phyloP scores from a whole-genome alignment of 2,113 vertebrate species.

The Kryptolebias marmoratus region DNA sequence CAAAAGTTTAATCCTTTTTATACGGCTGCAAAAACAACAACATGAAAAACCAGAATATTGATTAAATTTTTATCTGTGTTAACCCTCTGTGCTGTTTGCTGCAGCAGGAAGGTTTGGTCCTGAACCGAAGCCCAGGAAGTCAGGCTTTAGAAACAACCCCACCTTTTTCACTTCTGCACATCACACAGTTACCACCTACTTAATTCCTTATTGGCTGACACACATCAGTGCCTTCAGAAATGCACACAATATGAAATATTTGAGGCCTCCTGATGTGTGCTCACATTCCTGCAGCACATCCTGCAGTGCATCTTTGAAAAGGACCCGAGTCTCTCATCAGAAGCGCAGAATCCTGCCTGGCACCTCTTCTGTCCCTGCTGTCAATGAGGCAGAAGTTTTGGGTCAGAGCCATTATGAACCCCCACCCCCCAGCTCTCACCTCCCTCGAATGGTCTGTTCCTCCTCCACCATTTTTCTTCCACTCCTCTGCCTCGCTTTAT shows the following conservation, averaged over 20 bases:
- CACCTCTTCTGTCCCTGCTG: slow-evolving; percentile 60
- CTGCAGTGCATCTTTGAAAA: slow-evolving; percentile 38
- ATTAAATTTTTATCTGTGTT: slow-evolving; percentile 63
- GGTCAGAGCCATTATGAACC: slow-evolving; percentile 50
- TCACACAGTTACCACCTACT: background rate
- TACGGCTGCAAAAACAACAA: slow-evolving; percentile 52
- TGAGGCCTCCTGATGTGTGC: background rate
- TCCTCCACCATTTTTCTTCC: slow-evolving; percentile 7
- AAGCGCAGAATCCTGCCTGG: slow-evolving; percentile 30
- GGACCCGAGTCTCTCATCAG: slow-evolving; percentile 48
- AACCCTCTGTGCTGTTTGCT: slow-evolving; percentile 53
- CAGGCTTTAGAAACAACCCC: slow-evolving; percentile 41
- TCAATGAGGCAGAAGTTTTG: slow-evolving; percentile 50
- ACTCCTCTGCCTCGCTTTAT: slow-evolving; percentile 3
- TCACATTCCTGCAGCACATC: slow-evolving; percentile 20
- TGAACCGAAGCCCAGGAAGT: slow-evolving; percentile 65
- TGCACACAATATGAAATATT: slow-evolving; percentile 8
- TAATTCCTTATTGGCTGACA: slow-evolving; percentile 17
- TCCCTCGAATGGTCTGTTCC: slow-evolving; percentile 2
- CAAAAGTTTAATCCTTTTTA: slow-evolving; percentile 59
- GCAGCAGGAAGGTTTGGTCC: slow-evolving; percentile 59
- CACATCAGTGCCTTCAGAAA: slow-evolving; percentile 11
- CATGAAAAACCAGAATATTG: slow-evolving; percentile 31
- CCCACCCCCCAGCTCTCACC: slow-evolving; percentile 14
- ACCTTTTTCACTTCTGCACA: slow-evolving; percentile 9